Evolutionary conservation across 2,797 vertebrate genomes (phyloP), one percentile per base, ranked within the genome.

Genomic region (Chromobotia macracanthus): DNA sequence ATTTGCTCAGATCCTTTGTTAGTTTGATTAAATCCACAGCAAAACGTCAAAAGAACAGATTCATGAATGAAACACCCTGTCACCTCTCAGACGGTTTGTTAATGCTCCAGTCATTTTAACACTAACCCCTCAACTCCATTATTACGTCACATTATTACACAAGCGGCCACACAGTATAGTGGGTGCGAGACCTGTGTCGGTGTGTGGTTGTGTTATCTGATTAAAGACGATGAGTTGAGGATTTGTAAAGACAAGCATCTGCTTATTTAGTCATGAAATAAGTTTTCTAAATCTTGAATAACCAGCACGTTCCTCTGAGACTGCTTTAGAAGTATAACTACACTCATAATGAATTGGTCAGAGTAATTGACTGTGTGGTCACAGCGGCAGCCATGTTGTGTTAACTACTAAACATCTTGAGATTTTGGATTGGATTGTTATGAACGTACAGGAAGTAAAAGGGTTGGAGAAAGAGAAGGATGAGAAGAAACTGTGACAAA

Each of bases 121-220:
- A 50, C 50, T n/a, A 53, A 70, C 75, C 21, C 71, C 21, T 79
- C 5, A 0, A 35, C 44, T 55, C 12, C 19, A 5, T 18, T n/a
- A 60, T 67, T 25, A 48, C 50, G 50, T 77, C 74, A 80, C 25
- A n/a, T 31, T 8, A 48, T n/a, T 51, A 81, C 41, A 15, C 65
- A 78, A 60, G 28, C 18, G 18, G 63, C 23, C 31, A 23, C 28
- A 66, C 18, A 53, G 51, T 12, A 31, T 25, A 50, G 64, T 19
- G 68, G 51, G 77, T 25, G 19, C 8, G n/a, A 53, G 11, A 48
- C 23, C 11, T 28, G 48, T 44, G 53, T 55, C 21, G 1, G 71
- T 28, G 5, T 48, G 50, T 41, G 19, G 50, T 44, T 8, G 53
- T 2, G 5, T 19, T 56, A 21, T 41, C 41, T 65, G 65, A 77